These are phyloP conservation scores for Amphiprion ocellaris DNA, from an alignment of 2,113 vertebrate species.

Conservation along the genomic window DNA sequence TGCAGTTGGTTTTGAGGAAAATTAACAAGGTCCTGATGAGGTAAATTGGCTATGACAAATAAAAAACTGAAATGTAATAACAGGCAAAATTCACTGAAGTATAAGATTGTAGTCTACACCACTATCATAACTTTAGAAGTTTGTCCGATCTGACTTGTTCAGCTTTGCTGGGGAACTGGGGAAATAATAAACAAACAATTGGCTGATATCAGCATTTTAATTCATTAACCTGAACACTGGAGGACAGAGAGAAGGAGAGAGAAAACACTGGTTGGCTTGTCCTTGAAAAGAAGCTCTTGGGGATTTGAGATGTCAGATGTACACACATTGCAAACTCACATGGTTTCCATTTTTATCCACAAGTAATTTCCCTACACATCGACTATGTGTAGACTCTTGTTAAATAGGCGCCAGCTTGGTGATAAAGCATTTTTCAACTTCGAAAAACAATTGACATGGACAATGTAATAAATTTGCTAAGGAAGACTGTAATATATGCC, in stretches of 20 bases:
- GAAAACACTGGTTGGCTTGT: conserved; percentile 35
- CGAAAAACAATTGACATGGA: neutral
- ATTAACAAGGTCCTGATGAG: conserved; percentile 29
- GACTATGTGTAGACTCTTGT: neutral
- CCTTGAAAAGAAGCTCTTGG: conserved; percentile 51
- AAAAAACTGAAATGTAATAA: neutral
- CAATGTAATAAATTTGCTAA: conserved; percentile 3
- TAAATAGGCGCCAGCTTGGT: neutral
- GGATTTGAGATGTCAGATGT: conserved; percentile 27
- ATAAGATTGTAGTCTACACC: neutral
- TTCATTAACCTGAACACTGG: conserved; percentile 46
- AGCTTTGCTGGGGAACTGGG: conserved; percentile 4
- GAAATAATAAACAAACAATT: conserved; percentile 39
- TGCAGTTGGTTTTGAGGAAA: conserved; percentile 23
- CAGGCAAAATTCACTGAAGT: conserved; percentile 5
- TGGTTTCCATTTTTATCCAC: conserved; percentile 49
- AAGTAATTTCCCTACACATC: conserved; percentile 20
- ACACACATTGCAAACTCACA: conserved; percentile 27
- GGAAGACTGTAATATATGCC: neutral
- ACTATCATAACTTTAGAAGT: neutral
- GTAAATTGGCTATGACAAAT: conserved; percentile 20
- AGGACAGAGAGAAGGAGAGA: conserved; percentile 34
- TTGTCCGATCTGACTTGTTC: neutral
- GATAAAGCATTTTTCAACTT: neutral
- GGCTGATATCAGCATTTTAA: conserved; percentile 51